Conservation (phyloP, 2,797 vertebrate genomes). For the Poeciliopsis turneri region DNA sequence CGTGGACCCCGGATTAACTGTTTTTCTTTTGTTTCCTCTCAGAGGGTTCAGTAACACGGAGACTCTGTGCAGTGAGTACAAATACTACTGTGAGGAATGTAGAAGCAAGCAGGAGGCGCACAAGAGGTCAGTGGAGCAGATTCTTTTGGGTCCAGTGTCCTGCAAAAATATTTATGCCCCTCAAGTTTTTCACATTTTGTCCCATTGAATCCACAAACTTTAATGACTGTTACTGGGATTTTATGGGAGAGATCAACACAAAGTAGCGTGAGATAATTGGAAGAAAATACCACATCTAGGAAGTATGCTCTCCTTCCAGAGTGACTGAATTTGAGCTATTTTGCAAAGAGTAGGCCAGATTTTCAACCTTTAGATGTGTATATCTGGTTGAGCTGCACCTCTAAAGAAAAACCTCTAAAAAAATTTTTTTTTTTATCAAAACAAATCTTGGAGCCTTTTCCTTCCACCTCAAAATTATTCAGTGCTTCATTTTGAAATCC, state of each 20-base stretch:
- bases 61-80: slow-evolving; percentile 97
- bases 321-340: background rate
- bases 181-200: background rate
- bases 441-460: background rate
- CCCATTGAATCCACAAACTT: background rate
- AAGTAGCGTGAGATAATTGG: background rate
- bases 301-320: background rate
- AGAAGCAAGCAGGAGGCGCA: slow-evolving; percentile 99
- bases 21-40: slow-evolving; percentile 46
- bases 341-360: background rate
- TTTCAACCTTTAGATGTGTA: background rate
- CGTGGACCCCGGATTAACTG: background rate
- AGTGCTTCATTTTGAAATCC: background rate
- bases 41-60: slow-evolving; percentile 99
- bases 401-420: background rate
- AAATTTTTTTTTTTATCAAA: background rate
- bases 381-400: background rate
- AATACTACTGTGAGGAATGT: slow-evolving; percentile 98
- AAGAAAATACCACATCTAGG: background rate
- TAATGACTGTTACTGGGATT: background rate
- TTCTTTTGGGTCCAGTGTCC: background rate
- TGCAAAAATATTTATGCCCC: background rate
- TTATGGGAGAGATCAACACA: background rate
- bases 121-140: slow-evolving; percentile 86
- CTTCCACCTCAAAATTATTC: background rate